These are phyloP conservation scores for Choristoneura rosaceana DNA, from an alignment of 2,888 invertebrate genomes.

Conservation along the genomic window DNA sequence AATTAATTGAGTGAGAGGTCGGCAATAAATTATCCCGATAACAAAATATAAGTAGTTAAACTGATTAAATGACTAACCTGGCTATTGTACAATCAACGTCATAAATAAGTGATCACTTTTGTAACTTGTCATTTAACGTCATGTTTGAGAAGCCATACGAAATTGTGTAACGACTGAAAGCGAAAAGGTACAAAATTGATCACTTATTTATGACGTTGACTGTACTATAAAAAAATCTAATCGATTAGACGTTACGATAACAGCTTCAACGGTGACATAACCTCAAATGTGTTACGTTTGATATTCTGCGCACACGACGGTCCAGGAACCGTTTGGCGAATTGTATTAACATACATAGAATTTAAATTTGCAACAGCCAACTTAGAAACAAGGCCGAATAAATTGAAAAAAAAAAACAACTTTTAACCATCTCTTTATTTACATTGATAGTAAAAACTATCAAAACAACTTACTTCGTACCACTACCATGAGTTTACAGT, in stretches of 20 bases:
- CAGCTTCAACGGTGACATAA: conserved; percentile 26
- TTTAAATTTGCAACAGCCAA: conserved; percentile 16
- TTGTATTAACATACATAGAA: conserved; percentile 18
- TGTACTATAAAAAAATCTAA: too few species aligned
- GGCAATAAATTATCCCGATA: background rate
- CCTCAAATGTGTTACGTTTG: conserved; percentile 18
- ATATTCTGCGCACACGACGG: conserved; percentile 7
- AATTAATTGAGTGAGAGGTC: too few species aligned
- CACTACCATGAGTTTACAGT: too few species aligned
- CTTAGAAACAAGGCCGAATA: background rate
- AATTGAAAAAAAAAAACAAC: background rate
- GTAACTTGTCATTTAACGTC: too few species aligned
- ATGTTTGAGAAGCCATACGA: too few species aligned
- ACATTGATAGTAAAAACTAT: background rate
- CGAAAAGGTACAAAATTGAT: too few species aligned
- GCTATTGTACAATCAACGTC: too few species aligned
- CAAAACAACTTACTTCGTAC: background rate
- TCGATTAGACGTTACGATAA: background rate
- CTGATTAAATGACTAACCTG: too few species aligned
- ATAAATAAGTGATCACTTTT: too few species aligned
- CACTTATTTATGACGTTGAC: too few species aligned
- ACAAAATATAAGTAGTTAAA: too few species aligned
- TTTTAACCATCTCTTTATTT: background rate
- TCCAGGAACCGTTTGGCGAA: conserved; percentile 13
- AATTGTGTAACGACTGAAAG: too few species aligned